Evolutionary conservation across 2,113 vertebrate species (phyloP).

Genomic region (Eretmochelys imbricata): DNA sequence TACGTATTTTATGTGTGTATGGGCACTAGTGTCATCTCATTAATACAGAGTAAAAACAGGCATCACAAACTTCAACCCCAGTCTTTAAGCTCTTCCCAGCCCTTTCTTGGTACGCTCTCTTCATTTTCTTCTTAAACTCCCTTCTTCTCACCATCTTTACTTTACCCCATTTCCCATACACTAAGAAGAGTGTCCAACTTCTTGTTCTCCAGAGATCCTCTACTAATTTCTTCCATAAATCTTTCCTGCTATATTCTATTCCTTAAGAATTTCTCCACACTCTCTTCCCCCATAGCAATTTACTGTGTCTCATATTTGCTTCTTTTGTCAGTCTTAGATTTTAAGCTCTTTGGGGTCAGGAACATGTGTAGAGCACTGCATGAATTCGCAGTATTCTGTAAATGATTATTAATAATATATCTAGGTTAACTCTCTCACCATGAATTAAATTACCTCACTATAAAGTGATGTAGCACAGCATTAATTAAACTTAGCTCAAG

Average conservation of each 20-base stretch:
- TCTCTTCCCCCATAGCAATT: neutral
- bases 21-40: neutral
- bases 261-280: neutral
- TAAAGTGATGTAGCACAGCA: neutral
- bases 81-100: neutral
- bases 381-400: neutral
- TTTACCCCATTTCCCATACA: neutral
- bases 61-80: neutral
- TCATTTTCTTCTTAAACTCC: neutral
- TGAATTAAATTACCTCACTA: neutral
- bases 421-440: neutral
- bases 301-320: neutral
- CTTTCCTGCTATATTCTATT: neutral
- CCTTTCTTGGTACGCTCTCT: neutral
- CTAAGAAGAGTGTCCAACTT: rapidly evolving
- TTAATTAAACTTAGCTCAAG: neutral
- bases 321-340: neutral
- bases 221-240: neutral
- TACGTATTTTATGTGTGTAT: neutral
- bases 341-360: neutral
- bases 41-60: neutral
- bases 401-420: neutral
- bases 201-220: neutral
- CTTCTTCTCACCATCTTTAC: neutral
- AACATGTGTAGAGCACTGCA: neutral